Evolutionary conservation across 2,113 vertebrate genomes (phyloP).

Genomic region (Stigmatopora argus): DNA sequence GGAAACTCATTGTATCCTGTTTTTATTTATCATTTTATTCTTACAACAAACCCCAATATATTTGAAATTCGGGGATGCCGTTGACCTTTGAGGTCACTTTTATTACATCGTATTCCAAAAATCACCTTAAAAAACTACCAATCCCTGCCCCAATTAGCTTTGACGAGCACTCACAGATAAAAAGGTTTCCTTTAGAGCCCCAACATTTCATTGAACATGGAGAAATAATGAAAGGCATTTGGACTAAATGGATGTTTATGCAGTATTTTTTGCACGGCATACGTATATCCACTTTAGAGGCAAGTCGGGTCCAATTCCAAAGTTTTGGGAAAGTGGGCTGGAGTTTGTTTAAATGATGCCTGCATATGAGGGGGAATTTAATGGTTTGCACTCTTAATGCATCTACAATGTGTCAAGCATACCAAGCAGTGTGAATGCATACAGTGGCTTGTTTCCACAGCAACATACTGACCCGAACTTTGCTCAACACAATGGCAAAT

Average conservation of each 20-base stretch:
- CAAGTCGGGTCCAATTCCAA: slow-evolving; percentile 11
- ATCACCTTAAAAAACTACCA: not conserved
- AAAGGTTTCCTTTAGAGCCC: not conserved
- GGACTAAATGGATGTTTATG: slow-evolving; percentile 16
- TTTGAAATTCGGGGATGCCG: not conserved
- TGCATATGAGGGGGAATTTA: slow-evolving; percentile 19
- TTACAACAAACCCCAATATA: too few species aligned
- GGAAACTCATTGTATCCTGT: too few species aligned
- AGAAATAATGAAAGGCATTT: slow-evolving; percentile 7
- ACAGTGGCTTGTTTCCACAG: slow-evolving; percentile 23
- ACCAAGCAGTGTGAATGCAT: not conserved
- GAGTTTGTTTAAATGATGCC: slow-evolving; percentile 22
- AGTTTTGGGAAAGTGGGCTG: slow-evolving; percentile 2
- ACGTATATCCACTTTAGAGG: not conserved
- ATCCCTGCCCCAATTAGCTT: not conserved
- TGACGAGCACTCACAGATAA: slow-evolving; percentile 5
- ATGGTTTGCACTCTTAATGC: slow-evolving; percentile 33
- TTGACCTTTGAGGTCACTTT: slow-evolving; percentile 21
- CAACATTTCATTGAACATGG: not conserved
- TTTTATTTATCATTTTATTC: too few species aligned
- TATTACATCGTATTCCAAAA: slow-evolving; percentile 8
- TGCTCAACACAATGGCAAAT: slow-evolving; percentile 30
- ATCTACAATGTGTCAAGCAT: slow-evolving; percentile 18
- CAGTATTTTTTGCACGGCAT: not conserved
- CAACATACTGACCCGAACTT: slow-evolving; percentile 15